Base-by-base conservation (phyloP, 2,888 invertebrate genomes). In the Steinernema carpocapsae region DNA sequence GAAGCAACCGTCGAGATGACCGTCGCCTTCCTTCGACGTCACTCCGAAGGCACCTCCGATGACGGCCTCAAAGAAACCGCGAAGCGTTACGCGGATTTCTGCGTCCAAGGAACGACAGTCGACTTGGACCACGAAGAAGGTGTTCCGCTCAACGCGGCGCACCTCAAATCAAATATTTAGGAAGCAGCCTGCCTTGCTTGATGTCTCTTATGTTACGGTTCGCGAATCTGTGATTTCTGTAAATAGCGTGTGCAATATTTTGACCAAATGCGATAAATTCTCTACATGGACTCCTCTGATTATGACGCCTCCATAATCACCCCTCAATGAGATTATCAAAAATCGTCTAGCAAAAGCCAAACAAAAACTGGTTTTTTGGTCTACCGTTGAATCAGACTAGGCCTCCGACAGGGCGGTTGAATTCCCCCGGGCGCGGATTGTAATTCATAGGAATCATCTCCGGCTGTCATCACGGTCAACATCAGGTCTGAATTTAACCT, bases 1-100 rank as follows among this genome's bases (percentile, higher is more conserved):
- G 82, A 85, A 51, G 80, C 87, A 32, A 87, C 85, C 51, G 82
- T 86, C 71, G 79, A 81, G 32, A 77, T 88, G 17, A 80, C 83
- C 73, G 72, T 87, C 17, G 77, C 81, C 6, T 88, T 87, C 76
- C 77, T 87, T 0, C 72, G 80, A 72, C 80, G 80, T 48, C 80
- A 84, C 72, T 79, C 87, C 10, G 56, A 51, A 14, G 56, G 59
- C 37, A 32, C 26, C 22, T 29, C 72, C 10, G 17, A 56, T 1
- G 76, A 76, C 3, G 76, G 71, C 3, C 42, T 77, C 0, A 43
- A 71, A 26, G 72, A 80, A 46, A 72, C 79, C 22, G 73, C 79
- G 19, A 43, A 71, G 32, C 73, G 80, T 19, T 80, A 80, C 64
- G 71, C 71, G 17, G 48, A 79, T 24, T 79, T 80, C 46, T 73